These are phyloP conservation scores for Proisotoma minuta DNA, from an alignment of 2,888 invertebrate species.

Conservation along the genomic window DNA sequence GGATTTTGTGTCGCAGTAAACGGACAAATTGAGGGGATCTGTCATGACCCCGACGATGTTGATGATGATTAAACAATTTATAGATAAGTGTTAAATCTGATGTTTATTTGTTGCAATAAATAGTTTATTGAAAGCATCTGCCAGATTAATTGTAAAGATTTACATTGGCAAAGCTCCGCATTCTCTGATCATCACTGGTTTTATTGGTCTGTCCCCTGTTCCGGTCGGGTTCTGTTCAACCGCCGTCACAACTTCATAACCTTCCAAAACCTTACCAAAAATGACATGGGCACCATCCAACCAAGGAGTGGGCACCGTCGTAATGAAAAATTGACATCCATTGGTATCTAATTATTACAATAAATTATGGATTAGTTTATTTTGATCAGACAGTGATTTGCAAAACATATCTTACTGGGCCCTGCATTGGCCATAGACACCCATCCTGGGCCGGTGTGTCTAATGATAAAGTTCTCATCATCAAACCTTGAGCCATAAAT, in stretches of 20 bases:
- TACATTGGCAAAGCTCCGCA: slow-evolving; percentile 60
- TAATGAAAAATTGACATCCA: slow-evolving; percentile 83
- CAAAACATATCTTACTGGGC: not conserved
- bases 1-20: slow-evolving; percentile 20
- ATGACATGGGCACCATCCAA: slow-evolving; percentile 81
- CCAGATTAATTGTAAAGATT: not conserved
- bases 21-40: slow-evolving; percentile 22
- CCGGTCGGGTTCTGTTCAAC: slow-evolving; percentile 69
- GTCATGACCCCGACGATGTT: slow-evolving; percentile 13
- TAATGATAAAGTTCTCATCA: not conserved
- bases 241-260: slow-evolving; percentile 74
- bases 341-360: too few species aligned
- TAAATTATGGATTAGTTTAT: too few species aligned
- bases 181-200: slow-evolving; percentile 64
- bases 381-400: slow-evolving; percentile 15
- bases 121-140: not conserved
- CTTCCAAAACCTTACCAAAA: slow-evolving; percentile 79
- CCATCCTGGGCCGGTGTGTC: not conserved
- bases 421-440: slow-evolving; percentile 5
- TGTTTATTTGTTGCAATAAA: not conserved
- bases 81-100: not conserved
- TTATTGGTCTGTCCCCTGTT: slow-evolving; percentile 65
- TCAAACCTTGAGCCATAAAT: not conserved
- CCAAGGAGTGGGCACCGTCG: slow-evolving; percentile 79
- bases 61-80: not conserved